Percentiles rank a stretch among this genome's conserved stretches.
Conservation (phyloP, 2,113 vertebrate species). For the Corythornis madagascariensis region DNA sequence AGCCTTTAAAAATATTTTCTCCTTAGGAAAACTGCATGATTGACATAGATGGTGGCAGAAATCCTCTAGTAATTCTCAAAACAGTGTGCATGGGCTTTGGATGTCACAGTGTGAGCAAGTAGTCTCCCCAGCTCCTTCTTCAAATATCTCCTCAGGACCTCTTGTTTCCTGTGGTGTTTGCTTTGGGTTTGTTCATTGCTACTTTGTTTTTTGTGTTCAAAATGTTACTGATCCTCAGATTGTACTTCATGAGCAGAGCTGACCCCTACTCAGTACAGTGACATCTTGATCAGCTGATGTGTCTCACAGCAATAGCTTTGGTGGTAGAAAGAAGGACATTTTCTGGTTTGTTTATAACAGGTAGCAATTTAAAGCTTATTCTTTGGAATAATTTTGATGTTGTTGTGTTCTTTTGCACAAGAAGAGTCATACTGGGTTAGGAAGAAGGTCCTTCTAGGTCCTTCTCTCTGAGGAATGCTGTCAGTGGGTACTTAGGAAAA, state of each 20-base stretch:
- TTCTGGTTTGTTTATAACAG: neutral
- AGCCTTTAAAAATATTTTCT: neutral
- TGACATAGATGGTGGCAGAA: neutral
- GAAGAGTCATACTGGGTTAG: neutral
- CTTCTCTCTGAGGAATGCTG: neutral
- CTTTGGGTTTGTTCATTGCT: neutral
- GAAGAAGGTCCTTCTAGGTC: neutral
- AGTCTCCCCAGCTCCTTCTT: neutral
- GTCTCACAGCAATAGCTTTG: neutral
- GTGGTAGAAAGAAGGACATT: neutral
- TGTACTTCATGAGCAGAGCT: neutral
- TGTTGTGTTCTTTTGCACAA: neutral
- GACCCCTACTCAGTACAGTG: neutral
- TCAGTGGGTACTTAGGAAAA: neutral
- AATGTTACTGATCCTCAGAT: neutral
- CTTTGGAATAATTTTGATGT: neutral
- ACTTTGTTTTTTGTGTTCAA: neutral
- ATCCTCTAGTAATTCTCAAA: neutral
- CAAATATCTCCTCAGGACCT: neutral
- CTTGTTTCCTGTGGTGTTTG: neutral
- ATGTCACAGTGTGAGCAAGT: neutral
- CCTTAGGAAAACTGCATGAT: neutral
- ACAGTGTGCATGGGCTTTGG: neutral
- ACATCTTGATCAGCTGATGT: neutral
- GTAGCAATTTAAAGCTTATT: constrained; percentile 1